Percentiles rank a stretch among this genome's conserved stretches.
Evolutionary conservation across 2,888 invertebrate species (phyloP).

Genomic region (Acrocera orbiculus): DNA sequence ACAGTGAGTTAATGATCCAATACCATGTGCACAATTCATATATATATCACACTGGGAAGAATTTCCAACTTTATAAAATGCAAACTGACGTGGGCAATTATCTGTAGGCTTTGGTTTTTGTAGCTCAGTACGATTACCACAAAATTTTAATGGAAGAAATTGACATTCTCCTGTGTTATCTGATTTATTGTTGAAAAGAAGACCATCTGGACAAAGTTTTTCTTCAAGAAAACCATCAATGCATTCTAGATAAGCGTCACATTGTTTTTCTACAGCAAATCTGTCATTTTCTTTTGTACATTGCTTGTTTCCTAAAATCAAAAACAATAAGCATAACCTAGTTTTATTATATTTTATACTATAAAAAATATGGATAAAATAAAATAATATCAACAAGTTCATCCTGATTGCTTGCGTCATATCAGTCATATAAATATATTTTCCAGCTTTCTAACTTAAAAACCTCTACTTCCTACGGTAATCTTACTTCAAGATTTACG

Average conservation of each 20-base stretch:
- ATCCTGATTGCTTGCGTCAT: too few relatives aligned
- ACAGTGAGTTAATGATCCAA: conserved; percentile 52
- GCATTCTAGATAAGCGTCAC: conserved; percentile 58
- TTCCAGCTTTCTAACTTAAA: too few relatives aligned
- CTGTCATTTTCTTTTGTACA: conserved; percentile 53
- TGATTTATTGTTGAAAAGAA: conserved; percentile 53
- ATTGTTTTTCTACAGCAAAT: conserved; percentile 47
- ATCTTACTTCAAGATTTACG: too few relatives aligned
- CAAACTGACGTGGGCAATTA: conserved; percentile 45
- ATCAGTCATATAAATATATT: too few relatives aligned
- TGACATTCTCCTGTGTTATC: conserved; percentile 53
- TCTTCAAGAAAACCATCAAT: conserved; percentile 50
- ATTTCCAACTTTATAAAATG: conserved; percentile 52
- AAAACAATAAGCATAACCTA: too few relatives aligned
- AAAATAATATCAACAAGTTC: too few relatives aligned
- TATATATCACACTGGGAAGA: conserved; percentile 54
- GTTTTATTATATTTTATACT: too few relatives aligned
- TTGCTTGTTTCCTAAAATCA: conserved; percentile 16
- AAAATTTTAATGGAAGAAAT: conserved; percentile 64
- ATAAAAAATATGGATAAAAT: too few relatives aligned
- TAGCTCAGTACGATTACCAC: conserved; percentile 48
- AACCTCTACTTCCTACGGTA: too few relatives aligned
- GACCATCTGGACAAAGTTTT: conserved; percentile 65
- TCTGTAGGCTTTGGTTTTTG: conserved; percentile 43
- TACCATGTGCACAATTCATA: conserved; percentile 64